Base-by-base conservation (phyloP, 2,113 vertebrate genomes). In the Heteronetta atricapilla region DNA sequence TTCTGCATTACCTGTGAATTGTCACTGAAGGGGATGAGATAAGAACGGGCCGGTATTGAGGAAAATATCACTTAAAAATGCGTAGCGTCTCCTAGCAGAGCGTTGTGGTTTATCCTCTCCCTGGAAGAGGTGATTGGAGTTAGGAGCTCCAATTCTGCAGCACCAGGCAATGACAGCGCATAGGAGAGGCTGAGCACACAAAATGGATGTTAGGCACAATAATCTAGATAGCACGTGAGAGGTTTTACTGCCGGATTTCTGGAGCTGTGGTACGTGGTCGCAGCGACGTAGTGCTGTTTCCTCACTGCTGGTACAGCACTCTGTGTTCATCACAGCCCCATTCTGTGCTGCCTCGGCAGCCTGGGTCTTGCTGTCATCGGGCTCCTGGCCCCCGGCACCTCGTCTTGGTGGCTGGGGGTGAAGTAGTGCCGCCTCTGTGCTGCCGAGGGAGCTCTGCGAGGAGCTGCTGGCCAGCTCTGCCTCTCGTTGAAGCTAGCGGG, bases 151-250 rank as follows among this genome's bases (percentile, higher is more conserved):
- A 36, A 22, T 89, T 93, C 88, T 33, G 63, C 93, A 78, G 80
- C 42, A 46, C 59, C 70, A 59, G 67, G 64, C 73, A 64, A 20
- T 10, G 46, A 13, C 77, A 84, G 40, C 33, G 7, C 20, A 4
- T 23, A 48, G 29, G 42, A 67, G 74, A 18, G 62, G n/a, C 68
- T 67, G 38, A 50, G n/a, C 5, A 1, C 80, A 75, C 86, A 92
- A 92, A 95, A 87, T 86, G 60, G 73, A n/a, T 86, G 77, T 40
- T 72, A 63, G 68, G 62, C 52, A 75, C 62, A 86, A 84, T 86
- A 62, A 75, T 84, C 33, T 29, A n/a, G 76, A 44, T 86, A 74
- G 82, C 46, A 91, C 94, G 84, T 48, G 66, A 64, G 53, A 82
- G 40, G 52, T 34, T 82, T 74, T 74, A 50, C 40, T 58, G 82